Evolutionary conservation across 2,888 invertebrate genomes (phyloP).

Genomic region (Nomada lathburiana): DNA sequence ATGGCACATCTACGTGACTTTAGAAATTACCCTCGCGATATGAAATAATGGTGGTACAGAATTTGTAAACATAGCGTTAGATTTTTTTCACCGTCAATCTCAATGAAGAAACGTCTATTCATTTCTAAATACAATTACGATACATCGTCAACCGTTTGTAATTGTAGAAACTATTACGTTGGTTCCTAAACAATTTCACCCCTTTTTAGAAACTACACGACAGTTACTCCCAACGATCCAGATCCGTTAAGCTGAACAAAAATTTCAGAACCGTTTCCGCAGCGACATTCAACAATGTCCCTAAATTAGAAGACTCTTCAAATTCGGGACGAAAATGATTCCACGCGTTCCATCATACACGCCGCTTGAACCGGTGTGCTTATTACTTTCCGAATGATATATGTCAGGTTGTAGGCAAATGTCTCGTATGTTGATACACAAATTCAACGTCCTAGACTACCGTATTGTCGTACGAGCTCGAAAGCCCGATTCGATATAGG

Average conservation of each 20-base stretch:
- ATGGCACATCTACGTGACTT: no score
- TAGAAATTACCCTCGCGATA: no score
- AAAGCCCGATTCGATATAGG: background rate
- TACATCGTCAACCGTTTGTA: background rate
- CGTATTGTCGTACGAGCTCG: background rate
- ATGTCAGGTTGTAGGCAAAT: background rate
- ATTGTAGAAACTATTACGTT: background rate
- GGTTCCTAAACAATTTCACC: no score
- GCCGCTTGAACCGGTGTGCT: background rate
- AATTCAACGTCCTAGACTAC: slow-evolving; percentile 4
- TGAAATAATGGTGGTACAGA: no score
- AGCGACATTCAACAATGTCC: no score
- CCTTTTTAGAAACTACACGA: no score
- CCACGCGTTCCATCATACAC: background rate
- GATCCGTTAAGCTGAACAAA: no score
- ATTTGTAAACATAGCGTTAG: slow-evolving; percentile 12
- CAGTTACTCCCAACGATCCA: no score
- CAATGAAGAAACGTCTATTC: slow-evolving; percentile 38
- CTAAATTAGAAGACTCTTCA: background rate
- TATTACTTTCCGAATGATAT: background rate
- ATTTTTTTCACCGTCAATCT: background rate
- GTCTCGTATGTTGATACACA: slow-evolving; percentile 26
- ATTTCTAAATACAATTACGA: background rate
- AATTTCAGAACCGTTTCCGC: no score
- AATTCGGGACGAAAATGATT: background rate